Percentiles rank a stretch among this genome's conserved stretches.
Evolutionary conservation across 1,140 invertebrate genomes (phyloP).

Genomic region (Solen grandis): DNA sequence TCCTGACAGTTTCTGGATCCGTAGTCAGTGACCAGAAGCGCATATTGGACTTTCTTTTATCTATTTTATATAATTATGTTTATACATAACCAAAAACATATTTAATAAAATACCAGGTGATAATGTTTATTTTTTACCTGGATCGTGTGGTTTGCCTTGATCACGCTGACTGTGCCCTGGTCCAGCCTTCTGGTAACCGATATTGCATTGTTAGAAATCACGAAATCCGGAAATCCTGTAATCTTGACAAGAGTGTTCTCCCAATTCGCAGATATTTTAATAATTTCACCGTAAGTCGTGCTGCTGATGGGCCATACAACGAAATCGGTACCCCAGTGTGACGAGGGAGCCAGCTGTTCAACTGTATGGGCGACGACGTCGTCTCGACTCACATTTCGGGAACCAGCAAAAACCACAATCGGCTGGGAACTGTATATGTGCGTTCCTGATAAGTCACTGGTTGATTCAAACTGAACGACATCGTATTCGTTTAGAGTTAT

Average conservation of each 20-base stretch:
- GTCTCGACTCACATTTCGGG: conserved; percentile 16
- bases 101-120: no score
- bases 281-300: conserved; percentile 34
- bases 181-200: conserved; percentile 1
- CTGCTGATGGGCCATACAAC: background rate
- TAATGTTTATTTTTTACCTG: no score
- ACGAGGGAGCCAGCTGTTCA: conserved; percentile 42
- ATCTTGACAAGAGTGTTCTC: conserved; percentile 12
- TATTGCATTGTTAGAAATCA: background rate
- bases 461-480: conserved; percentile 32
- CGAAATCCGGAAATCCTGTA: conserved; percentile 16
- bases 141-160: conserved; percentile 12
- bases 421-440: conserved; percentile 45
- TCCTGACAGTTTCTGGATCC: no score
- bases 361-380: conserved; percentile 22
- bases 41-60: no score
- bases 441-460: conserved; percentile 32
- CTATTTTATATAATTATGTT: no score
- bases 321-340: conserved; percentile 47
- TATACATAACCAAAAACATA: no score
- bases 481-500: conserved; percentile 18
- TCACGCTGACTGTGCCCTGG: conserved; percentile 4
- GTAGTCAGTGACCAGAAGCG: no score
- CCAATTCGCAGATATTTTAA: conserved; percentile 18
- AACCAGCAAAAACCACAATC: conserved; percentile 35